Evolutionary conservation across 2,113 vertebrate genomes (phyloP).

Genomic region (Paedocypris sp.): DNA sequence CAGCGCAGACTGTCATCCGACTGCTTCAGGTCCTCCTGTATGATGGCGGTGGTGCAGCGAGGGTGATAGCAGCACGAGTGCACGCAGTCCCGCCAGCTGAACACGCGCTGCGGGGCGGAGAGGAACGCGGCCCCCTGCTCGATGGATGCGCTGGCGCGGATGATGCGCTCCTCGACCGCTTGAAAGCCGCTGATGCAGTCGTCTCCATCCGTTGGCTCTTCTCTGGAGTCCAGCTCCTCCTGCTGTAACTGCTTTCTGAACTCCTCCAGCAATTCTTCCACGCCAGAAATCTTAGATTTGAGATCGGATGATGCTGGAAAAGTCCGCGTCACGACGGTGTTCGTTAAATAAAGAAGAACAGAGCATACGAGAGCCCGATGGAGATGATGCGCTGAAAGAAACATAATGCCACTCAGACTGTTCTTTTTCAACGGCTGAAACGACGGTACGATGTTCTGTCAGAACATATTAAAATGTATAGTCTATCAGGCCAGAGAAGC

Average conservation of each 20-base stretch:
- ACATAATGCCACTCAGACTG: no score
- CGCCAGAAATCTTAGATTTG: constrained; percentile 67
- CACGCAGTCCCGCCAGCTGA: constrained; percentile 73
- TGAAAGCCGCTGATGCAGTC: constrained; percentile 50
- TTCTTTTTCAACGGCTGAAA: no score
- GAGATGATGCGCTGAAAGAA: not conserved
- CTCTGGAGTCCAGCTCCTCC: constrained; percentile 50
- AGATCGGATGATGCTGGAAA: constrained; percentile 59
- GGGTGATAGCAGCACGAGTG: constrained; percentile 78
- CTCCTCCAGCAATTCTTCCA: constrained; percentile 79
- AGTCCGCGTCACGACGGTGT: constrained; percentile 18
- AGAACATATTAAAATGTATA: no score
- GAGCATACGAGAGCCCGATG: not conserved
- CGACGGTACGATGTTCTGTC: no score
- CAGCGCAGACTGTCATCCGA: constrained; percentile 59
- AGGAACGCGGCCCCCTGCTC: constrained; percentile 80
- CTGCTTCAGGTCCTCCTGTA: constrained; percentile 58
- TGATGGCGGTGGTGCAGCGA: constrained; percentile 77
- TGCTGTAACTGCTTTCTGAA: constrained; percentile 79
- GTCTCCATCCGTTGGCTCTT: not conserved
- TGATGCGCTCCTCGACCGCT: constrained; percentile 68
- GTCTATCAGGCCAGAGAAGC: no score
- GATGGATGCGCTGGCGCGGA: constrained; percentile 80
- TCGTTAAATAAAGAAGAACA: constrained; percentile 11
- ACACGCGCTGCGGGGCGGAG: constrained; percentile 62